Conservation (phyloP, 2,113 vertebrate species). For the Chaetops frenatus region DNA sequence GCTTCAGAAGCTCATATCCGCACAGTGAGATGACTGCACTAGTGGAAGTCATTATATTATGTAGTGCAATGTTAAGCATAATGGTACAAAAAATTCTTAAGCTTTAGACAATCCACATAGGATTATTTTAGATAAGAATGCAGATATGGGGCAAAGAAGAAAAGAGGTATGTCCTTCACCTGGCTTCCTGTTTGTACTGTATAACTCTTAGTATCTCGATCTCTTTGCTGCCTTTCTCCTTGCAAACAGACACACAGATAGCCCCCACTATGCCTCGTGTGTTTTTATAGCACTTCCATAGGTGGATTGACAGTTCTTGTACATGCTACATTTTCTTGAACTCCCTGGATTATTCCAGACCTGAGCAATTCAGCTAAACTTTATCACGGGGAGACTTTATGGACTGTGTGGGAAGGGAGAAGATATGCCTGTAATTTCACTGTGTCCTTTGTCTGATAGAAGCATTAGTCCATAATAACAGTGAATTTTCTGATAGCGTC, state of each 20-base stretch:
- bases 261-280: neutral
- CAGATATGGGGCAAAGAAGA: neutral
- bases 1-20: neutral
- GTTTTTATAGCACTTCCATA: neutral
- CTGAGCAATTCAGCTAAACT: neutral
- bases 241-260: neutral
- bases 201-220: neutral
- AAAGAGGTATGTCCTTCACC: neutral
- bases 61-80: neutral
- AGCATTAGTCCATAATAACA: conserved; percentile 21
- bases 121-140: neutral
- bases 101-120: neutral
- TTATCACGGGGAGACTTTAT: neutral
- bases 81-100: neutral
- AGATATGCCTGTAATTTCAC: neutral
- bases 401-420: neutral
- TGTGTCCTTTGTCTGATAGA: neutral
- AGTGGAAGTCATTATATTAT: neutral
- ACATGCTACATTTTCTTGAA: neutral
- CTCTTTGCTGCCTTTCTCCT: neutral
- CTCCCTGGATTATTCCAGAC: neutral
- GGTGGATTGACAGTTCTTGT: neutral
- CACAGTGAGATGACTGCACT: neutral
- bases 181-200: neutral
- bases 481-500: conserved; percentile 29